Conservation (phyloP, 2,888 invertebrate species). For the Dasypogon diadema region DNA sequence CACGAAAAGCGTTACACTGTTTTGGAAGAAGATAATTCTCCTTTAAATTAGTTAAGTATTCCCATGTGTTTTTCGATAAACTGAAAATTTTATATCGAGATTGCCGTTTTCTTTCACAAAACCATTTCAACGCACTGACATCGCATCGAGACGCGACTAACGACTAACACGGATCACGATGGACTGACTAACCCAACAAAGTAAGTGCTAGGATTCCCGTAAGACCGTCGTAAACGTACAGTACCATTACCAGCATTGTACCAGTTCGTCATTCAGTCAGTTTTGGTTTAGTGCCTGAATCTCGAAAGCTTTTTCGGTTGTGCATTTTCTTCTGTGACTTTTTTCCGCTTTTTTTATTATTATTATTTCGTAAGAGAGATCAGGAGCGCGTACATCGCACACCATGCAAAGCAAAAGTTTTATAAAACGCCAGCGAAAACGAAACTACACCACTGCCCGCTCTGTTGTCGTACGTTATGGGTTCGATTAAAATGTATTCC, state of each 20-base stretch:
- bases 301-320: slow-evolving; percentile 21
- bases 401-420: background rate
- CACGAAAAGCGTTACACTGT: background rate
- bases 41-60: background rate
- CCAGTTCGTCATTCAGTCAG: slow-evolving; percentile 26
- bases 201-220: slow-evolving; percentile 66
- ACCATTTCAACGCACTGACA: too few relatives aligned
- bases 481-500: too few relatives aligned
- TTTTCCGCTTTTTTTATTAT: background rate
- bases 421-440: background rate
- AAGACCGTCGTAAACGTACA: slow-evolving; percentile 12
- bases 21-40: background rate
- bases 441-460: too few relatives aligned
- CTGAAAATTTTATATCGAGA: slow-evolving; percentile 3
- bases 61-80: background rate
- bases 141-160: slow-evolving; percentile 64
- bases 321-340: slow-evolving; percentile 17
- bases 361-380: slow-evolving; percentile 34
- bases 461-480: too few relatives aligned
- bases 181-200: slow-evolving; percentile 68
- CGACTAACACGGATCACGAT: slow-evolving; percentile 69
- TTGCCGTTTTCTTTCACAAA: background rate
- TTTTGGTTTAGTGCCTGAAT: slow-evolving; percentile 13
- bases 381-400: background rate
- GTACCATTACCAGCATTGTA: slow-evolving; percentile 18